phyloP scores from a whole-genome alignment of 2,797 vertebrate genomes.

The Alfaro cultratus region DNA sequence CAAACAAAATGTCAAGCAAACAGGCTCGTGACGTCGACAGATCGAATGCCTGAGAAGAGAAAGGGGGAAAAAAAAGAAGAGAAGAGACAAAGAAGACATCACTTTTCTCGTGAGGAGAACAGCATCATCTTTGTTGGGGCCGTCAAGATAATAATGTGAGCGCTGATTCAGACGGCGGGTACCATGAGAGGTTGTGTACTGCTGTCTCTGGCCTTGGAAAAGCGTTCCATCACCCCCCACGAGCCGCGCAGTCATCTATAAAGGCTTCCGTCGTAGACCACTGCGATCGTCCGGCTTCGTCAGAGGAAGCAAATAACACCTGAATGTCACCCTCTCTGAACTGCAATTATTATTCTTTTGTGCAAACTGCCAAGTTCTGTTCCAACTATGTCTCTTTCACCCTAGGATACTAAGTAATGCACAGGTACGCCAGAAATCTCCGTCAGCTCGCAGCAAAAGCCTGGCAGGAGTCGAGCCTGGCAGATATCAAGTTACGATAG shows the following conservation, averaged over 20 bases:
- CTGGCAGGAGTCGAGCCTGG: conserved; percentile 36
- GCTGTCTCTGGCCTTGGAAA: conserved; percentile 42
- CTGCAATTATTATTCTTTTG: conserved; percentile 32
- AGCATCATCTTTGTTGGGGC: conserved; percentile 57
- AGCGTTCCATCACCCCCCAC: conserved; percentile 43
- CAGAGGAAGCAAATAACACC: conserved; percentile 46
- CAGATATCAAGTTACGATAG: conserved; percentile 65
- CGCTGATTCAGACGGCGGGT: conserved; percentile 25
- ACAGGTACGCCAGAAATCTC: background rate
- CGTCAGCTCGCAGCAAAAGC: conserved; percentile 21
- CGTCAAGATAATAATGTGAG: conserved; percentile 49
- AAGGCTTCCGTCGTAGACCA: conserved; percentile 34
- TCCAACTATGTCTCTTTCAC: background rate
- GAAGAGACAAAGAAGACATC: conserved; percentile 16
- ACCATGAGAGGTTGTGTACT: conserved; percentile 40
- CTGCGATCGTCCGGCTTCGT: conserved; percentile 32
- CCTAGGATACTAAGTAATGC: conserved; percentile 9
- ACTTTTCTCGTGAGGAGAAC: conserved; percentile 24
- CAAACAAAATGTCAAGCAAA: conserved; percentile 60
- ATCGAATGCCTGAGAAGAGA: conserved; percentile 45
- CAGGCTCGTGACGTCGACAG: conserved; percentile 42
- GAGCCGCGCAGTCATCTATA: conserved; percentile 34
- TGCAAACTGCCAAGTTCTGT: conserved; percentile 18
- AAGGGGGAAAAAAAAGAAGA: conserved; percentile 7
- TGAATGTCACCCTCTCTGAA: conserved; percentile 50